phyloP scores from a whole-genome alignment of 2,797 vertebrate genomes.

The Diglossa cyanea region DNA sequence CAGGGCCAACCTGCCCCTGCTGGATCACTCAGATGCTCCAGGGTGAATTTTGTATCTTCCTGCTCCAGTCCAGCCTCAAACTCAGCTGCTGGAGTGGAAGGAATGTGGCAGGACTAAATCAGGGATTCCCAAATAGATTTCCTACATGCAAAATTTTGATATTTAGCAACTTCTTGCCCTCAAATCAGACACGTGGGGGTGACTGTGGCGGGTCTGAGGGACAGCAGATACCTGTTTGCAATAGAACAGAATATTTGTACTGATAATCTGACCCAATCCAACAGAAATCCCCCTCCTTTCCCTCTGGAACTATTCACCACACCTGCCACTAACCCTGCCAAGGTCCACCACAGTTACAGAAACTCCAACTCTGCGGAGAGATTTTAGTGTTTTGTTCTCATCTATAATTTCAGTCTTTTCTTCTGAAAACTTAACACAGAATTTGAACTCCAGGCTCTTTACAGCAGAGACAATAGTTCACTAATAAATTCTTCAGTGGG shows the following conservation, averaged over 20 bases:
- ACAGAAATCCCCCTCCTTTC: neutral
- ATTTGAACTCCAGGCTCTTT: neutral
- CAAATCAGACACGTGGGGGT: accelerated
- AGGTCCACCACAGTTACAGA: accelerated
- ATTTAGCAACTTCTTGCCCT: neutral
- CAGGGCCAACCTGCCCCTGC: neutral
- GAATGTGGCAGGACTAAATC: neutral
- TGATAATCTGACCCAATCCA: neutral
- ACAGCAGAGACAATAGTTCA: neutral
- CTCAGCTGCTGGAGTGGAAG: neutral
- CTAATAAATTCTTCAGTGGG: neutral
- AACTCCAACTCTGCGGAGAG: neutral
- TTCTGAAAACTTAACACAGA: neutral
- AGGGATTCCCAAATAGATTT: neutral
- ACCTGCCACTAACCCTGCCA: neutral
- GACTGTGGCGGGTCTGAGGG: neutral
- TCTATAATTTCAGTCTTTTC: neutral
- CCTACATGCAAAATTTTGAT: neutral
- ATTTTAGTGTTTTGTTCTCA: neutral
- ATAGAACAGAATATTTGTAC: neutral
- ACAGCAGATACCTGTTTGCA: neutral
- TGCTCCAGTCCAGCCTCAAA: neutral
- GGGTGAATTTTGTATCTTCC: neutral
- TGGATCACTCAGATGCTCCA: neutral
- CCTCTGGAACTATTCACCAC: neutral